These are phyloP conservation scores for Dissostichus mawsoni DNA, from an alignment of 2,113 vertebrate genomes.

Conservation along the genomic window DNA sequence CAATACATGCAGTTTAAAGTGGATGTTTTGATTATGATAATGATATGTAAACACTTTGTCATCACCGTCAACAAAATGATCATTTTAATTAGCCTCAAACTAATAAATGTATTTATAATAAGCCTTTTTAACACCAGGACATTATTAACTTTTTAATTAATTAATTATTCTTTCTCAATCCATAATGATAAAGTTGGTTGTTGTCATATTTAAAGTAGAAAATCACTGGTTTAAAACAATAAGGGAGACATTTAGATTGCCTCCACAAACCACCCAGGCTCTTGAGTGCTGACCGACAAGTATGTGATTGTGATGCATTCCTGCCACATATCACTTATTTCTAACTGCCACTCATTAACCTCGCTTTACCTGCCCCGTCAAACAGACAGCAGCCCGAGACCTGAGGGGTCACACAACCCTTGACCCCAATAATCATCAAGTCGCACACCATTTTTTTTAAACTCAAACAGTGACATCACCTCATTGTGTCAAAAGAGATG, in stretches of 20 bases:
- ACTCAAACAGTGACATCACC: slow-evolving; percentile 28
- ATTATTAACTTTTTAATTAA: neutral
- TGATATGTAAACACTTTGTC: neutral
- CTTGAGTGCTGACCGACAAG: neutral
- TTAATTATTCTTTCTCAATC: neutral
- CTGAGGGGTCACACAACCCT: slow-evolving; percentile 37
- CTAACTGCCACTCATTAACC: slow-evolving; percentile 57
- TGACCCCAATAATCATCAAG: slow-evolving; percentile 51
- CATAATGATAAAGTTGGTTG: neutral
- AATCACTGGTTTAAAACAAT: slow-evolving; percentile 2
- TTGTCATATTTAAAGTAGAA: neutral
- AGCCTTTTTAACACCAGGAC: neutral
- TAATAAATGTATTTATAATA: neutral
- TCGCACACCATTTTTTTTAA: neutral
- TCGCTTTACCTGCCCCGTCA: slow-evolving; percentile 45
- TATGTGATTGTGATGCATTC: slow-evolving; percentile 48
- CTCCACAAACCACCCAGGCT: slow-evolving; percentile 15
- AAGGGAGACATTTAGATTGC: neutral
- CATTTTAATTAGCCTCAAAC: neutral
- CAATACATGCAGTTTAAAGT: neutral
- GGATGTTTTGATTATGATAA: neutral
- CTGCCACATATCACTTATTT: slow-evolving; percentile 55
- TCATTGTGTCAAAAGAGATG: slow-evolving; percentile 7
- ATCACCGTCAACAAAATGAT: neutral
- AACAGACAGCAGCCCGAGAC: slow-evolving; percentile 48